Evolutionary conservation across 2,888 invertebrate species (phyloP), one percentile per base, ranked within the genome.

Genomic region (Crepidodera aurea): DNA sequence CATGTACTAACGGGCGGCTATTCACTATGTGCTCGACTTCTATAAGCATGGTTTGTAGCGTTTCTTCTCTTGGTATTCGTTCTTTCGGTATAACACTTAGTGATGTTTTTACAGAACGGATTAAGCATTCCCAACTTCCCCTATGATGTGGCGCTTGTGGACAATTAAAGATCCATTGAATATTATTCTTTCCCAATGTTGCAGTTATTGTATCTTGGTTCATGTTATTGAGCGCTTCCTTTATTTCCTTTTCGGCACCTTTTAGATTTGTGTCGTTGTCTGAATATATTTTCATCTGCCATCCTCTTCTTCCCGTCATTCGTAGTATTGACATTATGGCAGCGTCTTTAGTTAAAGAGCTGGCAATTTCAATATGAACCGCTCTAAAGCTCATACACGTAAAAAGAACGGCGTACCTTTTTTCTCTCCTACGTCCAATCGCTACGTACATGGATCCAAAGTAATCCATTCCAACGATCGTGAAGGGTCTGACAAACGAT

Each of bases 331-430:
- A 48, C 57, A 57, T 57, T n/a, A 57, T 37, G 4, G 48, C 40
- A 19, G 51, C 34, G 29, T 58, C 58, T 8, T 18, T 40, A 50
- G 19, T 34, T 18, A 57, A 18, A 34, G 34, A 34, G 29, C 16
- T 18, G 10, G 56, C 27, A 22, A 56, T 46, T 48, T 55, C 55
- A n/a, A 32, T 10, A 27, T 46, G 48, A 10, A 57, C 32, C 5
- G 46, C 48, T 29, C 44, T 18, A 8, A 42, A 8, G 29, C 42
- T 51, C 51, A 59, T 51, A 19, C 60, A 59, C 12, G 42, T 57
- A 44, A 62, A 62, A 4, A 62, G 10, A n/a, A 57, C 51, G 5
- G 50, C 51, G 40, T 51, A 62, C n/a, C 62, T n/a, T 32, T 58
- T 58, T 48, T 62, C 58, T 13, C 19, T 18, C 22, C 59, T 25